Base-by-base conservation (phyloP, 1,140 invertebrate genomes). In the Armadillidium nasatum region DNA sequence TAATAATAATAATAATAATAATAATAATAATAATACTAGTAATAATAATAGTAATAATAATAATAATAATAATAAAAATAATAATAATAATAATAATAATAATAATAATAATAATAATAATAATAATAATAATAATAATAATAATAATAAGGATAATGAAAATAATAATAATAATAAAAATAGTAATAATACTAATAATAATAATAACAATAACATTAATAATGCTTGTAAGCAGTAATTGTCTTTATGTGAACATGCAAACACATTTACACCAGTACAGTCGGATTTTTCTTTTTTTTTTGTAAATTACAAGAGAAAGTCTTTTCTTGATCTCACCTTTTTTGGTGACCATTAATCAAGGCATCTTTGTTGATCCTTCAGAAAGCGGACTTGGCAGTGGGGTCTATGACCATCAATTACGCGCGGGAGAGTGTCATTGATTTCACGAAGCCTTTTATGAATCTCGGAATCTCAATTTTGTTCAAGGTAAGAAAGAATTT, bases 371-470 rank as follows among this genome's bases (percentile, higher is more conserved):
- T 74, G 71, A 70, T 82, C 79, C 82, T 88, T 13, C 85, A 93
- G 93, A 91, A 91, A 85, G 94, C 94, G 0, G 94, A 97, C 84
- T 87, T 97, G 78, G 94, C 94, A 0, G 93, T 96, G 0, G 94
- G 93, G 0, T 94, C 94, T 0, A 93, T 97, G 91, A 97, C 94
- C 0, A 96, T 96, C 76, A 96, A 95, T 84, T 96, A 95, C 83
- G 93, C 93, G 0, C 85, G 95, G 44, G 94, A 96, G 84, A 93
- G 92, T 82, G 94, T 95, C n/a, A 95, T 97, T 43, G 94, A 96
- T 84, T 97, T 96, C 84, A 96, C 94, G 0, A 96, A 96, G 83
- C 94, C 93, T 1, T 95, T 94, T 84, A 94, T 95, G 91, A 94
- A 94, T 83, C 87, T 94, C 9, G 93, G 93, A 6, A 94, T 94